phyloP scores from a whole-genome alignment of 2,797 vertebrate genomes.

The Enteromius viviparus region DNA sequence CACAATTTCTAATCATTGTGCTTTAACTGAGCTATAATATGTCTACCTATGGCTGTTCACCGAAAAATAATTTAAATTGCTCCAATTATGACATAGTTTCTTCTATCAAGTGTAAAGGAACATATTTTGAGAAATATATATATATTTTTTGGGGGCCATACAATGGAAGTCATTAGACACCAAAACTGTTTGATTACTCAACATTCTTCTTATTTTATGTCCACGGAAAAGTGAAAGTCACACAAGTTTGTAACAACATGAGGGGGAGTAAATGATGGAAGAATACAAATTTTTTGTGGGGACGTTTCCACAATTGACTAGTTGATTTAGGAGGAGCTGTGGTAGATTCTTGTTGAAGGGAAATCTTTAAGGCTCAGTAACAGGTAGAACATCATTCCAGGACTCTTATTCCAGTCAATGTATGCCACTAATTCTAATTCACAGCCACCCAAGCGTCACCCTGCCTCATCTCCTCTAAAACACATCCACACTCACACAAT shows the following conservation, averaged over 20 bases:
- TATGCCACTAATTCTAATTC: constrained; percentile 64
- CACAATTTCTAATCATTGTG: neutral
- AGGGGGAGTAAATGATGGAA: neutral
- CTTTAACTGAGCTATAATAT: too few relatives aligned
- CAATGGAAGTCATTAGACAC: neutral
- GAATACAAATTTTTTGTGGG: neutral
- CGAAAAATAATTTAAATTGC: neutral
- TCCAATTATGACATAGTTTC: neutral
- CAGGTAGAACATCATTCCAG: constrained; percentile 52
- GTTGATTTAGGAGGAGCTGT: constrained; percentile 35
- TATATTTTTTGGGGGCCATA: neutral
- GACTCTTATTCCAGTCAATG: constrained; percentile 56
- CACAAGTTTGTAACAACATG: neutral
- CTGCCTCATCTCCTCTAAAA: constrained; percentile 53
- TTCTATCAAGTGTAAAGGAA: neutral
- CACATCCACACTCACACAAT: constrained; percentile 51
- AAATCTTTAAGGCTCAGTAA: constrained; percentile 58
- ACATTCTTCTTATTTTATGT: neutral
- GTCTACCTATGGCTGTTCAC: too few relatives aligned
- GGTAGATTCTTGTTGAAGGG: constrained; percentile 44
- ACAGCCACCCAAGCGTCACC: constrained; percentile 55
- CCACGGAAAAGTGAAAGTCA: neutral
- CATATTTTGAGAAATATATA: neutral
- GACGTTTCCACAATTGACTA: constrained; percentile 17
- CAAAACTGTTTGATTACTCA: neutral